These are phyloP conservation scores for Sminthurinus signatus DNA, from an alignment of 1,140 invertebrate genomes.

Conservation along the genomic window DNA sequence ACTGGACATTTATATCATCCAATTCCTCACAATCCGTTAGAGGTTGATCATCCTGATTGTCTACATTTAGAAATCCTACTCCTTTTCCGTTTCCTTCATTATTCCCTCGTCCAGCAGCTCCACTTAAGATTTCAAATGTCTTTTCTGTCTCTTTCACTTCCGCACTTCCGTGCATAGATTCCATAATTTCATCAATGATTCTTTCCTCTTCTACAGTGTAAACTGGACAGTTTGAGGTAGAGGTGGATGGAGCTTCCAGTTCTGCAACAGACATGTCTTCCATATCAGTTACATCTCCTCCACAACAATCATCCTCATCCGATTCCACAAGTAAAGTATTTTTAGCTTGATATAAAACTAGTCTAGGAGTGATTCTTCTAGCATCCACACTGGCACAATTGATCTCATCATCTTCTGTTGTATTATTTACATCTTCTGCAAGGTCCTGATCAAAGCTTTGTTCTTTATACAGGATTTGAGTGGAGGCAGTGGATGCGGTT, in stretches of 20 bases:
- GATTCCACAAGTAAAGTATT: conserved; percentile 5
- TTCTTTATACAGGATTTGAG: conserved; percentile 18
- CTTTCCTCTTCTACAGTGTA: conserved; percentile 7
- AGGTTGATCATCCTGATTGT: conserved; percentile 6
- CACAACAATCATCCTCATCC: conserved; percentile 18
- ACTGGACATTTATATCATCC: background rate
- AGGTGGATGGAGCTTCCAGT: conserved; percentile 2
- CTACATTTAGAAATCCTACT: conserved; percentile 3
- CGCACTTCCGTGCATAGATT: conserved; percentile 1
- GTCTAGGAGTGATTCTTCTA: conserved; percentile 11
- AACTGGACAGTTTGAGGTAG: too few relatives aligned
- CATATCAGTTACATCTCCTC: conserved; percentile 15
- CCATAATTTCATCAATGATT: conserved; percentile 23
- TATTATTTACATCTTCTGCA: background rate
- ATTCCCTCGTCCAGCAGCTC: background rate
- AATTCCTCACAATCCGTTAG: background rate
- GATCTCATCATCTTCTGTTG: conserved; percentile 16
- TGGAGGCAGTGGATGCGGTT: background rate
- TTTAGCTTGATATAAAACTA: conserved; percentile 20
- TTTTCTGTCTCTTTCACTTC: conserved; percentile 19
- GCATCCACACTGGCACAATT: background rate
- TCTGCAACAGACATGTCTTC: conserved; percentile 23
- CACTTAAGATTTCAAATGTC: background rate
- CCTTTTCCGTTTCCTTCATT: background rate
- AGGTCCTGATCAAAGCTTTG: background rate